Evolutionary conservation across 2,888 invertebrate genomes (phyloP).

Genomic region (Drosophila eohydei): DNA sequence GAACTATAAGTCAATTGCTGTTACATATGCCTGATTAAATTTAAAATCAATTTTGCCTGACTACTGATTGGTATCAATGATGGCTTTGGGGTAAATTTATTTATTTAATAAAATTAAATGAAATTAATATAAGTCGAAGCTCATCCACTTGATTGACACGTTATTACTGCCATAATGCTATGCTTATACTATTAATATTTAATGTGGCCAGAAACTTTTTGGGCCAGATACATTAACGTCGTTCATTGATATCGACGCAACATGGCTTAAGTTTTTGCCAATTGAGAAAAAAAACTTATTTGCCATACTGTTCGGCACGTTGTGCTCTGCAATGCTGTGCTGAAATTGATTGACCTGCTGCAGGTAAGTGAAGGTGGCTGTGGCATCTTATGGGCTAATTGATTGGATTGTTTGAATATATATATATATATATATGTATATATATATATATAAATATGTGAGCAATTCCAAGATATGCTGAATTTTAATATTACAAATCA

Average conservation of each 20-base stretch:
- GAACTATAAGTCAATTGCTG: slow-evolving; percentile 7
- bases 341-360: slow-evolving; percentile 53
- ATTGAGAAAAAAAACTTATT: slow-evolving; percentile 10
- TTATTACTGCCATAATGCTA: slow-evolving; percentile 34
- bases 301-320: slow-evolving; percentile 33
- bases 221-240: slow-evolving; percentile 39
- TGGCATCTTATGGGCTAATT: slow-evolving; percentile 48
- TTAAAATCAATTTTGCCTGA: not conserved
- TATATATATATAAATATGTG: not conserved
- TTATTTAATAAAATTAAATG: slow-evolving; percentile 9
- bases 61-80: slow-evolving; percentile 13
- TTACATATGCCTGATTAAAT: slow-evolving; percentile 8
- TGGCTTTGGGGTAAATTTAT: not conserved
- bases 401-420: slow-evolving; percentile 62
- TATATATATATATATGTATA: too few relatives aligned
- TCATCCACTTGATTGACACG: slow-evolving; percentile 20
- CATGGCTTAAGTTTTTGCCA: slow-evolving; percentile 1
- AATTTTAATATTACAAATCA: not conserved
- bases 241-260: slow-evolving; percentile 59
- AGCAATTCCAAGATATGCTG: not conserved
- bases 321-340: slow-evolving; percentile 48
- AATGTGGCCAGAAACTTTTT: slow-evolving; percentile 51
- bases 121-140: slow-evolving; percentile 8
- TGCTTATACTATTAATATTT: slow-evolving; percentile 55
- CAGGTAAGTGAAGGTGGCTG: slow-evolving; percentile 50